Conservation (phyloP, 2,888 invertebrate genomes). For the Drosophila limbata region DNA sequence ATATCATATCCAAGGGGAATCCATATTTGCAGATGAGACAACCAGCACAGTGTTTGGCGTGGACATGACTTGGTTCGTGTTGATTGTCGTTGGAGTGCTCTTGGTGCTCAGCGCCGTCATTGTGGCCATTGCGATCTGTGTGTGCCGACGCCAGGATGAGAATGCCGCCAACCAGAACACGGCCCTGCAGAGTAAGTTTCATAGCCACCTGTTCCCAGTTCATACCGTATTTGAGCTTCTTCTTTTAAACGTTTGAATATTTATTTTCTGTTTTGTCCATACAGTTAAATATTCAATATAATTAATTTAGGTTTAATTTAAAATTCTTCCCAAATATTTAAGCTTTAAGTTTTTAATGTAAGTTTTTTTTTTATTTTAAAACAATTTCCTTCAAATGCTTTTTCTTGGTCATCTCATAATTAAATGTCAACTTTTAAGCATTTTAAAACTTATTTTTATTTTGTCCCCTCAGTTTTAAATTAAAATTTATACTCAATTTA, state of each 20-base stretch:
- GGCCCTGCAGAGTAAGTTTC: constrained; percentile 85
- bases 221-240: neutral
- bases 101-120: constrained; percentile 90
- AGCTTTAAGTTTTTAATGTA: neutral
- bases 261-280: neutral
- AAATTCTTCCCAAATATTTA: too few species aligned
- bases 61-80: constrained; percentile 91
- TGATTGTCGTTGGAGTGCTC: constrained; percentile 89
- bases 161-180: constrained; percentile 84
- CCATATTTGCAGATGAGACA: constrained; percentile 86
- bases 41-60: constrained; percentile 89
- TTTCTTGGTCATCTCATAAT: too few species aligned
- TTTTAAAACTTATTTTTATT: too few species aligned
- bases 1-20: neutral
- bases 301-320: too few species aligned
- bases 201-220: neutral
- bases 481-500: too few species aligned
- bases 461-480: too few species aligned
- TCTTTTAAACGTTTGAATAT: neutral
- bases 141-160: constrained; percentile 88
- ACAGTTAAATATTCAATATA: neutral
- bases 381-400: too few species aligned
- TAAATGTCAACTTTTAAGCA: too few species aligned
- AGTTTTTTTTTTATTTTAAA: too few species aligned
- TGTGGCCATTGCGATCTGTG: constrained; percentile 90